Evolutionary conservation across 1,140 invertebrate species (phyloP).

Genomic region (Chironomus tepperi): DNA sequence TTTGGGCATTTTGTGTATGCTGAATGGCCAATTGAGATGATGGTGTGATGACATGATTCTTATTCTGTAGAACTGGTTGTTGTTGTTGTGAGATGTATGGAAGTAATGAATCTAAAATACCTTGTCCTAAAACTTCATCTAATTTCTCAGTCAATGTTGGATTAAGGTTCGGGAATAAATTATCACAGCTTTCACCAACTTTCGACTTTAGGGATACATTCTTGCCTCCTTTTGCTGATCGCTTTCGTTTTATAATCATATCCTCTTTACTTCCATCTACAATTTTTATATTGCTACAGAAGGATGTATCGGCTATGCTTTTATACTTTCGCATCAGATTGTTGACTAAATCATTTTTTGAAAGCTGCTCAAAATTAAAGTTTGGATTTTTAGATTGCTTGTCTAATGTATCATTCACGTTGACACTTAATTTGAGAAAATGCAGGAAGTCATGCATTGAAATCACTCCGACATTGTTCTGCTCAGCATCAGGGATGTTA

Average conservation of each 20-base stretch:
- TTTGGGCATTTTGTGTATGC: neutral
- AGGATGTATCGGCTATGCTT: neutral
- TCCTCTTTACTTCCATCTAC: neutral
- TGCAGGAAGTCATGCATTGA: constrained; percentile 38
- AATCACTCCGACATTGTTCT: constrained; percentile 29
- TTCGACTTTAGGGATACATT: neutral
- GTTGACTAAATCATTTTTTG: constrained; percentile 26
- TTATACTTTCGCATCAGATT: constrained; percentile 10
- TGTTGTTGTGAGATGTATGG: constrained; percentile 48
- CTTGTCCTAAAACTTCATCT: constrained; percentile 59
- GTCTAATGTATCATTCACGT: constrained; percentile 36
- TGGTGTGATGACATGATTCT: no score
- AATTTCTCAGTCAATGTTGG: constrained; percentile 35
- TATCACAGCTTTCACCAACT: neutral
- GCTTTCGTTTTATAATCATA: neutral
- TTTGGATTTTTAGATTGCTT: constrained; percentile 27
- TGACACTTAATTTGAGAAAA: constrained; percentile 39
- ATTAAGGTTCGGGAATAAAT: constrained; percentile 29
- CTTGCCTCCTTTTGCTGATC: neutral
- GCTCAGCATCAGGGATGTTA: no score
- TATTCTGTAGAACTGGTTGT: neutral
- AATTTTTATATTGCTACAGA: neutral
- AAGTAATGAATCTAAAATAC: constrained; percentile 65
- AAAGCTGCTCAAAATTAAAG: constrained; percentile 24
- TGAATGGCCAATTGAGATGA: no score